Evolutionary conservation across 2,797 vertebrate genomes (phyloP).

Genomic region (Danio albolineatus): DNA sequence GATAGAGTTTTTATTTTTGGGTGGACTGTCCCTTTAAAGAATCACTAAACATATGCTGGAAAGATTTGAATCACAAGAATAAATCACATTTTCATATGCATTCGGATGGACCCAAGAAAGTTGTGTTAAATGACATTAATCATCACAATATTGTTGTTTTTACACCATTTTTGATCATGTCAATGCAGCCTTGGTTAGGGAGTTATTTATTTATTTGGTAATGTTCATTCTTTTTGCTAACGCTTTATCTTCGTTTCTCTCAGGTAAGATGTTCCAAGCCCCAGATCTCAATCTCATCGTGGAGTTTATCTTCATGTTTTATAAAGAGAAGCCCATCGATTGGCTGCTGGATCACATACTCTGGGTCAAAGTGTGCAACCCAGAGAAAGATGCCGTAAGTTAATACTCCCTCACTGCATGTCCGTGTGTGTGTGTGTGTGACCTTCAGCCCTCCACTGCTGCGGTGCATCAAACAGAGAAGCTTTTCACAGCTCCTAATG

Average conservation of each 20-base stretch:
- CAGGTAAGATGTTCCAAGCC: conserved; percentile 99
- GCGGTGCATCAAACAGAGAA: background rate
- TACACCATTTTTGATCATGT: background rate
- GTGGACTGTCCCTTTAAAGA: background rate
- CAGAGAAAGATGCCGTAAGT: conserved; percentile 96
- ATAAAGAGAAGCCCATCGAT: conserved; percentile 98
- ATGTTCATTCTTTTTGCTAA: too few relatives aligned
- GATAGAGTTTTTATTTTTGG: background rate
- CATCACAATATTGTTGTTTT: too few relatives aligned
- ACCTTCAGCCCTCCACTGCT: background rate
- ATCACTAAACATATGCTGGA: background rate
- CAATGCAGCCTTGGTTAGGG: background rate
- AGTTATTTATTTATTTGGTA: too few relatives aligned
- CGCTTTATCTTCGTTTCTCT: background rate
- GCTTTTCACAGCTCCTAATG: conserved; percentile 1
- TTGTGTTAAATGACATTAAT: background rate
- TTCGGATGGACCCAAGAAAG: background rate
- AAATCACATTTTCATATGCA: background rate
- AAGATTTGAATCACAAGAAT: background rate
- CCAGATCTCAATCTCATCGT: conserved; percentile 97
- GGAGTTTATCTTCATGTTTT: conserved; percentile 99
- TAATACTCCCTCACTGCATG: background rate
- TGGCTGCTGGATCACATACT: conserved; percentile 99
- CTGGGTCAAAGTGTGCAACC: conserved; percentile 99
- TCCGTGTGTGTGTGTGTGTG: background rate